phyloP scores from a whole-genome alignment of 2,797 vertebrate genomes.

The Naso thynnoides region DNA sequence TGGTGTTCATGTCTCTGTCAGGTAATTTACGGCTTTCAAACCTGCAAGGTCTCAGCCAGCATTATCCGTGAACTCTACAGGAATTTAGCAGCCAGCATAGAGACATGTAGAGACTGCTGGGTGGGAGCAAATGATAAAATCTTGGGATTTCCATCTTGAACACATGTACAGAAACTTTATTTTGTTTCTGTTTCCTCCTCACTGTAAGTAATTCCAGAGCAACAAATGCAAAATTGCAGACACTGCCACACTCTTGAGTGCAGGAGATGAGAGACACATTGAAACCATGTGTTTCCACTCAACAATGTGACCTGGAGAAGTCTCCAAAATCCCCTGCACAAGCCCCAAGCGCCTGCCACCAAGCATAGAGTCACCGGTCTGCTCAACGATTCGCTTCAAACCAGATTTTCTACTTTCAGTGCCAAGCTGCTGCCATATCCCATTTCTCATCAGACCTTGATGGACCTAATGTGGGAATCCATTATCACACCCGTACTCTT shows the following conservation, averaged over 20 bases:
- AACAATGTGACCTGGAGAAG: constrained; percentile 47
- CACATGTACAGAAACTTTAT: constrained; percentile 10
- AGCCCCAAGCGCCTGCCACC: constrained; percentile 60
- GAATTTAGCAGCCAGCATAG: constrained; percentile 48
- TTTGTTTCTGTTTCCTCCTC: constrained; percentile 45
- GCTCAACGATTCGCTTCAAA: constrained; percentile 54
- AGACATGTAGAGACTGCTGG: background rate
- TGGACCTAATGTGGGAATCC: constrained; percentile 76
- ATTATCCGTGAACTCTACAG: constrained; percentile 66
- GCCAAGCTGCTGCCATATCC: constrained; percentile 77
- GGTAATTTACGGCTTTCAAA: constrained; percentile 68
- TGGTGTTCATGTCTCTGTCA: constrained; percentile 44
- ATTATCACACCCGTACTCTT: constrained; percentile 67
- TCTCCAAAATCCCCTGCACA: constrained; percentile 64
- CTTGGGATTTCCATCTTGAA: constrained; percentile 41
- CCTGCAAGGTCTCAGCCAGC: constrained; percentile 31
- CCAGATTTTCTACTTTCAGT: constrained; percentile 64
- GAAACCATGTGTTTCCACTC: constrained; percentile 75
- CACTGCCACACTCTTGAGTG: constrained; percentile 7
- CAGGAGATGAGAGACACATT: constrained; percentile 44
- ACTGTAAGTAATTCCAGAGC: constrained; percentile 60
- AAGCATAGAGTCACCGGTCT: constrained; percentile 46
- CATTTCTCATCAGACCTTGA: constrained; percentile 73
- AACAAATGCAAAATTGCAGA: constrained; percentile 41
- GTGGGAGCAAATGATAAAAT: constrained; percentile 37